phyloP scores from a whole-genome alignment of 2,797 vertebrate species.

The Notoglanidium macrostoma region DNA sequence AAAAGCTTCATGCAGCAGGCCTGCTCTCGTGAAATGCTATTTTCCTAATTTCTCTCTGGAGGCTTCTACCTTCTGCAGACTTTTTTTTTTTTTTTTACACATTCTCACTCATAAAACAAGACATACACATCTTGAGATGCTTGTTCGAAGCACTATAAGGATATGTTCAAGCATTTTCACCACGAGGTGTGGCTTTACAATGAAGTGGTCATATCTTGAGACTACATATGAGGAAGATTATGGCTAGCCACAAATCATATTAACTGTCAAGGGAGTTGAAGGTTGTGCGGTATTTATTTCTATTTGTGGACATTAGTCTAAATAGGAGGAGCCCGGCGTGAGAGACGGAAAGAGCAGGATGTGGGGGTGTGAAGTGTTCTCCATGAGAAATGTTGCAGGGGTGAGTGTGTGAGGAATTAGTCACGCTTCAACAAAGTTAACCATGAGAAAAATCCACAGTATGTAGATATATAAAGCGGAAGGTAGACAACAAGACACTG shows the following conservation, averaged over 20 bases:
- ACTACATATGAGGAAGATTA: conserved; percentile 18
- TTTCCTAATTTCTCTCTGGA: conserved; percentile 83
- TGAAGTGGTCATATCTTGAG: background rate
- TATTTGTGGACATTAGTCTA: conserved; percentile 33
- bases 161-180: conserved; percentile 42
- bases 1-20: conserved; percentile 64
- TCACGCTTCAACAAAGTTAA: conserved; percentile 29
- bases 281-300: conserved; percentile 38
- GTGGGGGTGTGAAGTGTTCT: conserved; percentile 49
- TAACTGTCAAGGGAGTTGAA: conserved; percentile 40
- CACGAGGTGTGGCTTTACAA: background rate
- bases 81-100: background rate
- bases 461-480: background rate
- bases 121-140: background rate
- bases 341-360: conserved; percentile 52
- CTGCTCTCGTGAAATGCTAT: conserved; percentile 83
- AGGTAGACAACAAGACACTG: background rate
- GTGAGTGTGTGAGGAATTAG: conserved; percentile 52
- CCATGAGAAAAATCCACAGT: conserved; percentile 19
- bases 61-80: conserved; percentile 77
- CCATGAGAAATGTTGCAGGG: conserved; percentile 51
- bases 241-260: conserved; percentile 51
- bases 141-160: background rate
- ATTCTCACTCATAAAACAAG: background rate
- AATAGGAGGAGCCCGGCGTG: conserved; percentile 41